Evolutionary conservation across 2,888 invertebrate species (phyloP).

Genomic region (Troides helena): DNA sequence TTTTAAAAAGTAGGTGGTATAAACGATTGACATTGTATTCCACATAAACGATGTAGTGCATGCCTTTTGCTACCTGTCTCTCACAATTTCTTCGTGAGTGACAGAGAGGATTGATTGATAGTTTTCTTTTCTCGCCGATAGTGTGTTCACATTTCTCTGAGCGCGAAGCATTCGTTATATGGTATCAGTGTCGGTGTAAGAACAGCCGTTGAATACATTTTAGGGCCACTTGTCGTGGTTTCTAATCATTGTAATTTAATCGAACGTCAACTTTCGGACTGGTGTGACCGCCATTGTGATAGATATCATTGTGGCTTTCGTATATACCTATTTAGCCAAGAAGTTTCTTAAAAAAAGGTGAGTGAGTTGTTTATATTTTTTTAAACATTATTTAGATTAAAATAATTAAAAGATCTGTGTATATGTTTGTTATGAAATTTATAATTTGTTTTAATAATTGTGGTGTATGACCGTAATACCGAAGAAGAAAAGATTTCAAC

Average conservation of each 20-base stretch:
- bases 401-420: neutral
- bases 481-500: slow-evolving; percentile 53
- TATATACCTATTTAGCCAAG: slow-evolving; percentile 35
- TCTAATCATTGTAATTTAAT: slow-evolving; percentile 58
- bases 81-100: slow-evolving; percentile 46
- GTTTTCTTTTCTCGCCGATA: slow-evolving; percentile 71
- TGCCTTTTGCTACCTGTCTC: slow-evolving; percentile 60
- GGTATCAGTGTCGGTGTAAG: slow-evolving; percentile 70
- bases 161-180: slow-evolving; percentile 51
- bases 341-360: slow-evolving; percentile 48
- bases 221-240: slow-evolving; percentile 54
- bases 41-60: slow-evolving; percentile 65
- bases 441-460: neutral
- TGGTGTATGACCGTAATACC: neutral
- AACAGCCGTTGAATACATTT: slow-evolving; percentile 65
- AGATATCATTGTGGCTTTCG: slow-evolving; percentile 35
- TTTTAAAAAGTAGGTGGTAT: slow-evolving; percentile 36
- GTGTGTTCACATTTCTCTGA: slow-evolving; percentile 71
- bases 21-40: slow-evolving; percentile 70
- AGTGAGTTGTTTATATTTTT: slow-evolving; percentile 31
- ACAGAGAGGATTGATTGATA: slow-evolving; percentile 54
- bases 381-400: slow-evolving; percentile 7
- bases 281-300: slow-evolving; percentile 43
- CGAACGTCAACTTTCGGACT: slow-evolving; percentile 50
- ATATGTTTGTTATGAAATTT: too few species aligned